Base-by-base conservation (phyloP, 1,140 invertebrate species). In the Megathymus violae region DNA sequence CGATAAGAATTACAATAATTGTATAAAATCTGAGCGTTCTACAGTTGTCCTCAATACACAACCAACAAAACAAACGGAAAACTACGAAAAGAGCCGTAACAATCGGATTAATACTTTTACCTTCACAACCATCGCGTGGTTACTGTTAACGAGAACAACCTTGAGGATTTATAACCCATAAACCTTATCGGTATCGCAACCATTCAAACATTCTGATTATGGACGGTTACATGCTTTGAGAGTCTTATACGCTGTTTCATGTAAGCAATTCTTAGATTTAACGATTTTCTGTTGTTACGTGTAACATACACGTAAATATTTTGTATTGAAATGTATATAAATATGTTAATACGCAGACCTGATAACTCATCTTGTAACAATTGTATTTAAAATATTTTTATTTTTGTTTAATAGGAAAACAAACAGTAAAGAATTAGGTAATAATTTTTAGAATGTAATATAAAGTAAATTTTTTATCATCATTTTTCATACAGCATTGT, bases 101-200 rank as follows among this genome's bases (percentile, higher is more conserved):
- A 22, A 38, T 25, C 43, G 17, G n/a, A 51, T 51, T 51, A 52
- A 40, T 22, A 52, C 50, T 22, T 22, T 40, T 52, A 52, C 50
- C 50, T 31, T 50, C 47, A 50, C 25, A 47, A 25, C 11, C 22
- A 43, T 9, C 41, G 16, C 50, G 36, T 52, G 50, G 50, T 52
- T 17, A 52, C 50, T 38, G 50, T 52, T 52, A 52, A 38, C 48
- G 48, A 7, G 34, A 19, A 10, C 50, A 52, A 25, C 50, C 50
- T 52, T 52, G 50, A n/a, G 36, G 7, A 52, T 52, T 52, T 52
- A 52, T 19, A 22, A 38, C 36, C 36, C 16, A 52, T 40, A 52
- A 52, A 52, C n/a, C 34, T 40, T 52, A 51, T 19, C 1, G 16
- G 27, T 51, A 51, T 51, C 48, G 48, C 19, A 17, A 22, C 19